Base-by-base conservation (phyloP, 2,888 invertebrate genomes). In the Colletes collaris region DNA sequence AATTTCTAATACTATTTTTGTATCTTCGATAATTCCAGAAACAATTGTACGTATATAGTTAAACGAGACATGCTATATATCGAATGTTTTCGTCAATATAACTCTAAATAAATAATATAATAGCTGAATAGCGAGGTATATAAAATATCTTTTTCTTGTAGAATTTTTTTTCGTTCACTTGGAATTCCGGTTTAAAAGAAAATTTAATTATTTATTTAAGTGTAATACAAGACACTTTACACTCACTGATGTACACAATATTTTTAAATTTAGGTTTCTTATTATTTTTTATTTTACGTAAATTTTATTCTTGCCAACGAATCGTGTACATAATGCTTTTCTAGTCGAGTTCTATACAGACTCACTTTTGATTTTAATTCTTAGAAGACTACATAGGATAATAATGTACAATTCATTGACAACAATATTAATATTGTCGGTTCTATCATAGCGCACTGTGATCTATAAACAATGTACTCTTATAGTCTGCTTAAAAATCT, bases 361-460 rank as follows among this genome's bases (percentile, higher is more conserved):
- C 44, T 55, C 0, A 40, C 8, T 11, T 35, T 49, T 3, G 35
- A 58, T 13, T 58, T 11, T 3, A 10, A 10, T 10, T 35, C 35
- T 66, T 56, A 46, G 13, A 10, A 35, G 7, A 7, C 27, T 46
- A 56, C 13, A 40, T 55, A 55, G 46, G 11, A 16, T 49, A 4
- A 13, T 58, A 11, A 58, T 35, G 5, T 50, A 50, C 44, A 60
- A 60, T 37, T 37, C 37, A 58, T 37, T 2, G 11, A n/a, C 53
- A 50, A 27, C 19, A 16, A 19, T 50, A 40, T 46, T 64, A 50
- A 13, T 7, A 4, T 56, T 40, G 19, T 13, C n/a, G 13, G 19
- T n/a, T 71, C 4, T 44, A n/a, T 58, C 5, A 46, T 59, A 72
- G 50, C 37, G 40, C 35, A 44, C 65, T 72, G 65, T 65, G 72